Base-by-base conservation (phyloP, 1,140 invertebrate genomes). In the Lutraria rhynchaena region DNA sequence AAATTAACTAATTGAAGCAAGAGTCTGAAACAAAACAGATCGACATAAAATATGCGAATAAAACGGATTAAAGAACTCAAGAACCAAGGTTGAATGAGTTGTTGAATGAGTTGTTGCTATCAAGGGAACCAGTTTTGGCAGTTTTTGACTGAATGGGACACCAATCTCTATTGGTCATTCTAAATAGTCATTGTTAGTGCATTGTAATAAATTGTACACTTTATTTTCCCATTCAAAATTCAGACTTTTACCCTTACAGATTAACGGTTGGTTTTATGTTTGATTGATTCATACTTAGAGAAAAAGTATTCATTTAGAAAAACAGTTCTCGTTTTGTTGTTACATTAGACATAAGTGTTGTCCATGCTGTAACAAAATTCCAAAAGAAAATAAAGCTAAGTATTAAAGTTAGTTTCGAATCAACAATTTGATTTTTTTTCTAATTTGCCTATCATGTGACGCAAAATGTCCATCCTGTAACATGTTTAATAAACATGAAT, bases 251-350 rank as follows among this genome's bases (percentile, higher is more conserved):
- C n/a, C 27, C 24, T 58, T 63, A 63, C 31, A 11, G 37, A 44
- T 63, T 63, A 5, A 63, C 33, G 33, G 60, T 63, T 63, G 41
- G 60, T 63, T 63, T 37, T 63, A 35, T 63, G 60, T 63, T 63
- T 37, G 31, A 24, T 9, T 63, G 2, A 35, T 63, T 63, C 24
- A 29, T 61, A 61, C 58, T 61, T 55, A n/a, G n/a, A n/a, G n/a
- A n/a, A n/a, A n/a, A n/a, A 63, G 31, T n/a, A 63, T 63, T 63
- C 60, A 63, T 63, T 63, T 29, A 63, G 60, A 63, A 63, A 63
- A 13, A 63, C 33, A 9, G 41, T 63, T 63, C 60, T 37, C 55
- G 31, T 27, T 58, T 63, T 63, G 33, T 63, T 63, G 31, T 63
- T n/a, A n/a, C n/a, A 63, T 63, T 63, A 35, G 41, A 63, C 5